Conservation (phyloP, 2,113 vertebrate species). For the Rhegmatorhina hoffmannsi region DNA sequence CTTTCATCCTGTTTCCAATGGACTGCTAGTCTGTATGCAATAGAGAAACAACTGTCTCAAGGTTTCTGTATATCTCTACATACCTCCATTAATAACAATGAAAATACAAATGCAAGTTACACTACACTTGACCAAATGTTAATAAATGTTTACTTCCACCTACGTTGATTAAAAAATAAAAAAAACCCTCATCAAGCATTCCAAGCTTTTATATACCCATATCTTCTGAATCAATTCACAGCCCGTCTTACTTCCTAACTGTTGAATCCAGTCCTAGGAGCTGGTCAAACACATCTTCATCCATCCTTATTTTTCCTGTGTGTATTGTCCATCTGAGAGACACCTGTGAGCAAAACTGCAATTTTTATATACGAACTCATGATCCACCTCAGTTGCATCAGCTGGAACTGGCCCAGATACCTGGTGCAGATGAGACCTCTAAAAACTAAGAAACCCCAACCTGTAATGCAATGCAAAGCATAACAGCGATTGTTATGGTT, state of each 20-base stretch:
- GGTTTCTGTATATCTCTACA: constrained; percentile 81
- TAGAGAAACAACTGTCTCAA: constrained; percentile 79
- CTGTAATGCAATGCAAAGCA: constrained; percentile 34
- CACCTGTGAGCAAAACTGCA: constrained; percentile 53
- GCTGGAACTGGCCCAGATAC: constrained; percentile 65
- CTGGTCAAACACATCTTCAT: constrained; percentile 55
- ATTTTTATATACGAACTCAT: constrained; percentile 67
- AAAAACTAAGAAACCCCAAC: constrained; percentile 32
- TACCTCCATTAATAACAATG: constrained; percentile 81
- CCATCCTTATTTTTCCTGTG: constrained; percentile 12
- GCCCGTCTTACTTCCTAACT: constrained; percentile 50
- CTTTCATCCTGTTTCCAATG: constrained; percentile 76
- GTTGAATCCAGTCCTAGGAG: constrained; percentile 47
- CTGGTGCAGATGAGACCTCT: constrained; percentile 71
- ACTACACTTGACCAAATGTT: constrained; percentile 80
- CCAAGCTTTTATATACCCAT: constrained; percentile 71
- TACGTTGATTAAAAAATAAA: constrained; percentile 69
- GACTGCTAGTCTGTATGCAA: constrained; percentile 84
- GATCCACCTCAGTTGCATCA: constrained; percentile 61
- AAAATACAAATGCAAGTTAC: constrained; percentile 78
- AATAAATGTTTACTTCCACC: constrained; percentile 80
- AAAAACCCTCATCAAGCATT: constrained; percentile 69
- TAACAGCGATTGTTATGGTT: constrained; percentile 19
- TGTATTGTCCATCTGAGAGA: constrained; percentile 35
- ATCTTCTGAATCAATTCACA: constrained; percentile 57